These are phyloP conservation scores for Neodiprion fabricii DNA, from an alignment of 1,140 invertebrate species.

Conservation along the genomic window DNA sequence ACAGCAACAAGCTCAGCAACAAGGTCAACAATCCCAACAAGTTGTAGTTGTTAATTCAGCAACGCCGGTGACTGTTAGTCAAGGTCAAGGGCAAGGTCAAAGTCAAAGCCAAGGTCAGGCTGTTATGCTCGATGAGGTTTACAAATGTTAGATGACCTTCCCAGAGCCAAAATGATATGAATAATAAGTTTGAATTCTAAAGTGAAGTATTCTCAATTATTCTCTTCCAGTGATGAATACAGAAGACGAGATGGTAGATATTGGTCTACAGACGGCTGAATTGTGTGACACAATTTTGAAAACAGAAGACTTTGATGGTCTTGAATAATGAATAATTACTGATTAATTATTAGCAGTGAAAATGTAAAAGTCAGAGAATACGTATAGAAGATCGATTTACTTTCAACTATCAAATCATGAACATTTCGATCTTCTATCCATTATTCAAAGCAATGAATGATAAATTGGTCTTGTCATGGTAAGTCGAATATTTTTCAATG, in stretches of 20 bases:
- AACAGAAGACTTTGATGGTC: background rate
- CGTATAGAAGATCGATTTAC: too few species aligned
- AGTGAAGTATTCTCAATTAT: constrained; percentile 1
- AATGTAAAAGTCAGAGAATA: too few species aligned
- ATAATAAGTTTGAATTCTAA: constrained; percentile 30
- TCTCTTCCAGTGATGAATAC: constrained; percentile 5
- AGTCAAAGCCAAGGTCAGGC: constrained; percentile 57
- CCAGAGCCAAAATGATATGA: constrained; percentile 62
- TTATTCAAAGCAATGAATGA: too few species aligned
- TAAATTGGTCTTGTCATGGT: too few species aligned
- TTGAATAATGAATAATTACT: background rate
- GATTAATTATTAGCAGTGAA: too few species aligned
- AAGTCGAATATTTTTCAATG: background rate
- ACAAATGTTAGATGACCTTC: constrained; percentile 64
- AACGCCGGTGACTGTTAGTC: constrained; percentile 57
- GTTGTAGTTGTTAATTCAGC: constrained; percentile 58
- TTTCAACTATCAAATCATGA: too few species aligned
- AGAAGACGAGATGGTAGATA: constrained; percentile 3
- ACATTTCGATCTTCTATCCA: too few species aligned
- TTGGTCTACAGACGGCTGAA: background rate
- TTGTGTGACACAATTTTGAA: constrained; percentile 7
- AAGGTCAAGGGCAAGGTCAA: constrained; percentile 57
- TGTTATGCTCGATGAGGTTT: constrained; percentile 61
- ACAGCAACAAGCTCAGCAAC: constrained; percentile 42
- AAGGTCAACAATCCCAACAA: constrained; percentile 45